phyloP scores from a whole-genome alignment of 2,797 vertebrate species.

The Lacerta bilineata region DNA sequence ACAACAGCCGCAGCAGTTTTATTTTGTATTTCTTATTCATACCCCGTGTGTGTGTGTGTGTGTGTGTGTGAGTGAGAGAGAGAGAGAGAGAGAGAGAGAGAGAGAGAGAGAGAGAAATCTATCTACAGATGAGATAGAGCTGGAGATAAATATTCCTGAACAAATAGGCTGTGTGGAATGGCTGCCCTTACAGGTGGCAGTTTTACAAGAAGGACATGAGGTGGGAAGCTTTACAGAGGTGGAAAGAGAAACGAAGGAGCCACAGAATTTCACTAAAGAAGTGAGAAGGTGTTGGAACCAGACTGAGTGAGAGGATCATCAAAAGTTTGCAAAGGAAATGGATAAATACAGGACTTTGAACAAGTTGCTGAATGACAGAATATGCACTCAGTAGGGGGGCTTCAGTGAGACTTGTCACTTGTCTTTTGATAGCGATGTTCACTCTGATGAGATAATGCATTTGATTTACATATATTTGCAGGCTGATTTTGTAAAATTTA shows the following conservation, averaged over 20 bases:
- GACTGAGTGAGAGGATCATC: not conserved
- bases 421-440: constrained; percentile 21
- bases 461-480: not conserved
- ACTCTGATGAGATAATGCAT: not conserved
- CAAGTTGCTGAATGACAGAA: not conserved
- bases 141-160: too few species aligned
- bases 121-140: too few species aligned
- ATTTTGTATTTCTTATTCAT: too few species aligned
- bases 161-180: too few species aligned
- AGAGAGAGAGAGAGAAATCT: too few species aligned
- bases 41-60: too few species aligned
- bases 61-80: too few species aligned
- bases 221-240: not conserved
- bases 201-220: too few species aligned
- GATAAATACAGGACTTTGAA: constrained; percentile 28
- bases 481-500: not conserved
- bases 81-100: too few species aligned
- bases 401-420: not conserved
- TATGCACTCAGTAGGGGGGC: not conserved
- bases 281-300: not conserved
- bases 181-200: too few species aligned
- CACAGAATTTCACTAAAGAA: not conserved
- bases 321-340: constrained; percentile 1
- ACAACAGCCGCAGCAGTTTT: too few species aligned
- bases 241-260: not conserved